Base-by-base conservation (phyloP, 2,797 vertebrate genomes). In the Acanthis flammea region DNA sequence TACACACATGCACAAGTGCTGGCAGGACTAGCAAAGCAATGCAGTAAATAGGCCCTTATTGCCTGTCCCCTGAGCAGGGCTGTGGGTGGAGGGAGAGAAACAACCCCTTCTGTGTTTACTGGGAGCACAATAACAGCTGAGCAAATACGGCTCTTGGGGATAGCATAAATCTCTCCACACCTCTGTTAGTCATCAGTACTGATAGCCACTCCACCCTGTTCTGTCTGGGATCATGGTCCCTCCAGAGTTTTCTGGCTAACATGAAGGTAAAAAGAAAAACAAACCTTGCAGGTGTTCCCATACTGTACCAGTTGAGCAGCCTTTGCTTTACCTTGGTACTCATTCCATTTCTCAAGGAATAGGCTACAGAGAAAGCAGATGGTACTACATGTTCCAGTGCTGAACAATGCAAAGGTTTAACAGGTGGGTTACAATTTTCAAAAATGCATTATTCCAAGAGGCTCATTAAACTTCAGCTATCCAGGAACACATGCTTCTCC, bases 61-160 rank as follows among this genome's bases (percentile, higher is more conserved):
- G 63, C 78, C 82, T 74, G 62, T 84, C 33, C 78, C 50, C 68
- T 3, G 6, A 70, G 84, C 57, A 61, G 62, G 85, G 78, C 86
- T 79, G 44, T 37, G 89, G 78, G 57, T 68, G 89, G 84, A 95
- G 14, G n/a, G 42, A 86, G 55, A 76, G 89, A 79, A 95, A 94
- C 89, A 94, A 72, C 73, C 65, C 54, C 66, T 88, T 94, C 95
- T 91, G 66, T 95, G 95, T 94, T 89, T 84, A 91, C 80, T 53
- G 33, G 66, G 72, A 93, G 86, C 90, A 94, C 95, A 95, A 88
- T 65, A 94, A 93, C 97, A 97, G 96, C 97, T 96, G 94, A 96
- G 86, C 78, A 97, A 97, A 97, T 83, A 96, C 0, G 0, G 86
- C 70, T 67, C 78, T 23, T 39, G 41, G 71, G 87, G 80, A 89